A percentile compares a stretch with the other conserved stretches of the same genome.
Evolutionary conservation across 1,140 invertebrate species (phyloP).

Genomic region (Plectrocnemia conspersa): DNA sequence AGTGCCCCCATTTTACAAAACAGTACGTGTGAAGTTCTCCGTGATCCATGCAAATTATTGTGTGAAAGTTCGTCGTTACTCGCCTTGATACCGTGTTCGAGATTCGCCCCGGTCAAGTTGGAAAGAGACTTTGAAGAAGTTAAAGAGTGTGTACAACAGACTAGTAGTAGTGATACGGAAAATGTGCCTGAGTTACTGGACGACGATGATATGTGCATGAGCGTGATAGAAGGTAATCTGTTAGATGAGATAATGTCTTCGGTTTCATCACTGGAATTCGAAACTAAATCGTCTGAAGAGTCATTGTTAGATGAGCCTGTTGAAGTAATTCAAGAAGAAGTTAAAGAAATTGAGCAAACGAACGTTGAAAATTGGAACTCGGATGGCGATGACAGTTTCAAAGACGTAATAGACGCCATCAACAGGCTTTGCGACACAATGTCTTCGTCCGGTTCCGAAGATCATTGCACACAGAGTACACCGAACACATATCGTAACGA

Average conservation of each 20-base stretch:
- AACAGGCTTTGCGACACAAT: conserved; percentile 50
- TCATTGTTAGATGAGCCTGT: not conserved
- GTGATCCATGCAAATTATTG: conserved; percentile 29
- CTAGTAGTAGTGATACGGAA: not conserved
- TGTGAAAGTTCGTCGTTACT: conserved; percentile 35
- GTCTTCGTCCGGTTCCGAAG: conserved; percentile 43
- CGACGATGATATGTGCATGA: conserved; percentile 18
- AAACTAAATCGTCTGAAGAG: conserved; percentile 13
- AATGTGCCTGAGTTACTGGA: conserved; percentile 1
- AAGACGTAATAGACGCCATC: conserved; percentile 51
- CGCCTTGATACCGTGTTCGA: conserved; percentile 32
- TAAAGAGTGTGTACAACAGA: not conserved
- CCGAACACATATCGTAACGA: conserved; percentile 9
- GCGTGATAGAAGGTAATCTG: conserved; percentile 30
- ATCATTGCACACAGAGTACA: not conserved
- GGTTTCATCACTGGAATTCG: conserved; percentile 15
- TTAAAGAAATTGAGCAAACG: not conserved
- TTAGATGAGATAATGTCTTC: conserved; percentile 33
- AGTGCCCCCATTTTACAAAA: conserved; percentile 32
- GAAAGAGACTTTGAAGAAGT: no score
- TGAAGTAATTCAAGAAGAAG: not conserved
- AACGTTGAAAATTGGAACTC: conserved; percentile 18
- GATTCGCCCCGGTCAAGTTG: not conserved
- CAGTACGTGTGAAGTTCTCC: conserved; percentile 29
- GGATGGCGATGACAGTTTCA: conserved; percentile 45